Evolutionary conservation across 2,888 invertebrate species (phyloP), one percentile per base, ranked within the genome.

Genomic region (Troglohyphantes excavatus): DNA sequence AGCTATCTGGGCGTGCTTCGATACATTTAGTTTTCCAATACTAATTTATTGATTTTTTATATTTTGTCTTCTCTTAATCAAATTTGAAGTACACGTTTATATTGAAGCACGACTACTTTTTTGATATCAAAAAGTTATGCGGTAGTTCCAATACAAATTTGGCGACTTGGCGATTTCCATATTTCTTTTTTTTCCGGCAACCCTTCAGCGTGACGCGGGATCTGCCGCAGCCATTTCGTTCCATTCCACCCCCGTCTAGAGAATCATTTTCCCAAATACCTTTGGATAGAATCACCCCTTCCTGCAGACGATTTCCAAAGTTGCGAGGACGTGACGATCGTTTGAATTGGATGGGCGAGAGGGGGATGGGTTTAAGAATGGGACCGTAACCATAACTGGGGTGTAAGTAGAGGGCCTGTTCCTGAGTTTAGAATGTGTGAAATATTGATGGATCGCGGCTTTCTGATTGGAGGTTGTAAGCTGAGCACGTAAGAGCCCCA

Each of bases 191-290:
- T 39, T 39, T 39, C 39, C 13, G 39, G 1, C 2, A 39, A 39
- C 39, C n/a, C 53, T 53, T 6, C 67, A 29, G 67, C 29, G 26
- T 65, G 23, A 33, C 61, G 72, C 72, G 83, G 61, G 63, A 72
- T 59, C 70, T 83, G 72, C 83, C 83, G 72, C 72, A 83, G 61
- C 83, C 83, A 83, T 83, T 83, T 33, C 59, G 67, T 63, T 19
- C 29, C 19, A 17, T 17, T 26, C 59, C 23, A n/a, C n/a, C n/a
- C n/a, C n/a, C 59, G 27, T 29, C 29, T 29, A 76, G n/a, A 29
- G 21, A 27, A 17, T 26, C 59, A 27, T 27, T n/a, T 73, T 46
- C 46, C 23, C 53, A 39, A 78, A 78, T 78, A 78, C 33, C 63
- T 78, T 23, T 23, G 43, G 43, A 72, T 43, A 43, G 43, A 33